Conservation (phyloP, 1,140 invertebrate species). For the Apis dorsata region DNA sequence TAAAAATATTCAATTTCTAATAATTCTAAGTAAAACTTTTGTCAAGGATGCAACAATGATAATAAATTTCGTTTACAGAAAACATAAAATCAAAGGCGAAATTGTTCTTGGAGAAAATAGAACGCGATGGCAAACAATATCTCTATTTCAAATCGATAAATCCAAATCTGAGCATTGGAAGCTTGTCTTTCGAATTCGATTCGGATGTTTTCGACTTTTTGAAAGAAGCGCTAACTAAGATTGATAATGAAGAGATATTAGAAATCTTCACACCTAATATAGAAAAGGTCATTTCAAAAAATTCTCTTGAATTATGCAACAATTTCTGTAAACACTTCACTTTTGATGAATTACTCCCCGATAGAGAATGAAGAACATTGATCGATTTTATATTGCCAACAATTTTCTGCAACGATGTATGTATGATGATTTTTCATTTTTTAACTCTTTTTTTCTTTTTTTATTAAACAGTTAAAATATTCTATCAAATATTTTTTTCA, state of each 20-base stretch:
- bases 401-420: no score
- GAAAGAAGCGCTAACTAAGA: conserved; percentile 59
- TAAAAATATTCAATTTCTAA: no score
- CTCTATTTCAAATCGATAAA: conserved; percentile 67
- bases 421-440: no score
- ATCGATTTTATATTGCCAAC: neutral
- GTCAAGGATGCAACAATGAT: neutral
- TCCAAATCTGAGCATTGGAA: conserved; percentile 59
- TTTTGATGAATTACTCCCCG: conserved; percentile 74
- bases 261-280: conserved; percentile 63
- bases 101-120: conserved; percentile 1
- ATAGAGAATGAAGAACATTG: conserved; percentile 62
- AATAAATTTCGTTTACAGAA: conserved; percentile 52
- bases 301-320: conserved; percentile 62
- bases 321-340: conserved; percentile 70
- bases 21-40: no score
- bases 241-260: conserved; percentile 68
- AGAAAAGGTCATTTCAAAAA: conserved; percentile 66
- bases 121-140: conserved; percentile 56
- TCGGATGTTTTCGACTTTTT: conserved; percentile 54
- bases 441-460: no score
- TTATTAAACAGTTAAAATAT: no score
- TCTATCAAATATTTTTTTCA: no score
- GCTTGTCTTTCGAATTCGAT: conserved; percentile 59
- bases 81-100: conserved; percentile 34